phyloP scores from a whole-genome alignment of 2,888 invertebrate genomes.

The Linnaemya tessellans region DNA sequence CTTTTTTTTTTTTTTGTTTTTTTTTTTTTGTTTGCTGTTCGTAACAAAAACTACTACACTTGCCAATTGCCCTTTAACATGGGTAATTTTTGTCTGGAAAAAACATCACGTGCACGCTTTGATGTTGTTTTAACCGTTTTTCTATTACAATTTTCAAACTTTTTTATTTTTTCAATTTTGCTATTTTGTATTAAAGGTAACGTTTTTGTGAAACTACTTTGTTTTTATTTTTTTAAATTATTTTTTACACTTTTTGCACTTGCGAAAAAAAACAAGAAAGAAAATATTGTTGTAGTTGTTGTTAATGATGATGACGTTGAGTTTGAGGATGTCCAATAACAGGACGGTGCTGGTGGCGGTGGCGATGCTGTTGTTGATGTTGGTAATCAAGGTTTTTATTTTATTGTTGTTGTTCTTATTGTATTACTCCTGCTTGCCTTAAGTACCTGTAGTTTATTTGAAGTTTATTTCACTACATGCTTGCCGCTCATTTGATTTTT shows the following conservation, averaged over 20 bases:
- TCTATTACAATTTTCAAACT: constrained; percentile 68
- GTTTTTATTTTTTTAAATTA: constrained; percentile 53
- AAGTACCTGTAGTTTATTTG: constrained; percentile 66
- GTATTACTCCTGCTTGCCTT: constrained; percentile 22
- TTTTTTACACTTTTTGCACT: constrained; percentile 54
- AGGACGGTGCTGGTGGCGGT: neutral
- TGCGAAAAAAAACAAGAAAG: neutral
- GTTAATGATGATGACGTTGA: constrained; percentile 51
- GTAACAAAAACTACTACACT: constrained; percentile 53
- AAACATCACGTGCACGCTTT: constrained; percentile 71
- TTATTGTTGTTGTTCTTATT: constrained; percentile 13
- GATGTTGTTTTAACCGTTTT: constrained; percentile 71
- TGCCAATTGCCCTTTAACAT: constrained; percentile 67
- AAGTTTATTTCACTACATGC: constrained; percentile 61
- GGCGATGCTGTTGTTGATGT: constrained; percentile 45
- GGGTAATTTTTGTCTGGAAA: constrained; percentile 66
- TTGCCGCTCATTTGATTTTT: constrained; percentile 35
- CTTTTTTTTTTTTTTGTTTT: constrained; percentile 17
- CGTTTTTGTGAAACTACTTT: constrained; percentile 38
- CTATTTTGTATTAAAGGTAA: constrained; percentile 55
- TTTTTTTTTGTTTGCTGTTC: constrained; percentile 38
- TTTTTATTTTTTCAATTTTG: constrained; percentile 4
- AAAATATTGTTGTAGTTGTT: constrained; percentile 35
- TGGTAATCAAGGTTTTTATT: constrained; percentile 35
- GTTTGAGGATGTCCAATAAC: constrained; percentile 16